Conservation (phyloP, 2,797 vertebrate genomes). For the Macropodus opercularis region DNA sequence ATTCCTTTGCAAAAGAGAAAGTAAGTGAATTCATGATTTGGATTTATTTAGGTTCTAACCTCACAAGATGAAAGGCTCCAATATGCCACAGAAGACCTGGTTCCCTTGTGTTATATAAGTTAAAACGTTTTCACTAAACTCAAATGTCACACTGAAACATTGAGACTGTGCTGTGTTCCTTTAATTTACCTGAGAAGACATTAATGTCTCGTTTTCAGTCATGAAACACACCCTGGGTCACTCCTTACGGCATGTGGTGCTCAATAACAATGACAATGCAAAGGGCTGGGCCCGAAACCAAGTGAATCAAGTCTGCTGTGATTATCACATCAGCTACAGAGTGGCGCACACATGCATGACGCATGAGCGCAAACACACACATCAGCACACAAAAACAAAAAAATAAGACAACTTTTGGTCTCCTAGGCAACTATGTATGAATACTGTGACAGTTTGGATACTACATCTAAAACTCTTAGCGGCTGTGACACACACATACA, state of each 20-base stretch:
- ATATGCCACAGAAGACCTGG: slow-evolving; percentile 26
- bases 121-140: slow-evolving; percentile 29
- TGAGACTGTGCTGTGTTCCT: slow-evolving; percentile 7
- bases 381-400: slow-evolving; percentile 27
- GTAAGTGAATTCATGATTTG: slow-evolving; percentile 35
- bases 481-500: slow-evolving; percentile 3
- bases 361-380: neutral
- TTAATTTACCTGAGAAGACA: slow-evolving; percentile 36
- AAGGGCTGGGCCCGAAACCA: slow-evolving; percentile 34
- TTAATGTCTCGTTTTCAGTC: slow-evolving; percentile 58
- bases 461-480: no score
- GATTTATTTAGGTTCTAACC: slow-evolving; percentile 49
- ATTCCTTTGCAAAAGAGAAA: slow-evolving; percentile 34
- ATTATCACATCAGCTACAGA: slow-evolving; percentile 51
- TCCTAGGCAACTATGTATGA: slow-evolving; percentile 36
- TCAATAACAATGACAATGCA: slow-evolving; percentile 1
- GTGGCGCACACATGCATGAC: neutral
- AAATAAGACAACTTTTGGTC: slow-evolving; percentile 28
- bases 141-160: slow-evolving; percentile 17
- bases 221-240: slow-evolving; percentile 35
- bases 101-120: slow-evolving; percentile 28
- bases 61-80: slow-evolving; percentile 48
- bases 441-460: slow-evolving; percentile 37
- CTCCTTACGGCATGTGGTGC: slow-evolving; percentile 40
- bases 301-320: slow-evolving; percentile 54